Evolutionary conservation across 1,140 invertebrate genomes (phyloP), one percentile per base, ranked within the genome.

Genomic region (Drosophila eugracilis): DNA sequence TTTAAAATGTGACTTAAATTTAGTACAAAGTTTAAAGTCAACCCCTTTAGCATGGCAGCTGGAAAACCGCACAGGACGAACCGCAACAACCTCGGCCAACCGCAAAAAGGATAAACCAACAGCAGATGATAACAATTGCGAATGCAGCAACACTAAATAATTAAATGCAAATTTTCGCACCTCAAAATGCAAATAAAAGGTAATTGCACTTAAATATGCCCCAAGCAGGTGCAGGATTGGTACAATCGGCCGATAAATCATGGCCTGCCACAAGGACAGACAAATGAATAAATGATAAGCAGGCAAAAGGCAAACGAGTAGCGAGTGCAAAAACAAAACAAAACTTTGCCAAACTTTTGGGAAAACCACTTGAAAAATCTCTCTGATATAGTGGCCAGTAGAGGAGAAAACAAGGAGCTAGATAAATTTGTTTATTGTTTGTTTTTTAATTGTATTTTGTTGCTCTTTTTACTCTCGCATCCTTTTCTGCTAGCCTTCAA

Each of bases 271-370:
- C 39, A 32, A 62, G 55, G 28, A 32, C 39, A 60, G 54, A n/a
- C 67, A 62, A 72, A 86, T 86, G 65, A 86, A 81, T 75, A 60
- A 75, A 81, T 66, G 65, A 88, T 88, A 76, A 84, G 78, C 75
- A 55, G 63, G 52, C 53, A 67, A 66, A 60, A 67, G 44, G 39
- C 34, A 41, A 47, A 44, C 12, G 26, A 17, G 52, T 58, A 36
- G 22, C 28, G 26, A 4, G 17, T 2, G n/a, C n/a, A n/a, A n/a
- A n/a, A 19, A 26, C 39, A 21, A 73, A 67, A 67, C 30, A 44
- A 44, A 53, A 83, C 28, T 65, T 69, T 54, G 42, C 15, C 45
- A 45, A 49, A 71, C 44, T 70, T 70, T 50, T 28, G 39, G 39
- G 53, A 72, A 67, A 60, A 36, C 32, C 44, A 50, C 71, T 63